Conservation (phyloP, 2,113 vertebrate species). For the Labrus mixtus region DNA sequence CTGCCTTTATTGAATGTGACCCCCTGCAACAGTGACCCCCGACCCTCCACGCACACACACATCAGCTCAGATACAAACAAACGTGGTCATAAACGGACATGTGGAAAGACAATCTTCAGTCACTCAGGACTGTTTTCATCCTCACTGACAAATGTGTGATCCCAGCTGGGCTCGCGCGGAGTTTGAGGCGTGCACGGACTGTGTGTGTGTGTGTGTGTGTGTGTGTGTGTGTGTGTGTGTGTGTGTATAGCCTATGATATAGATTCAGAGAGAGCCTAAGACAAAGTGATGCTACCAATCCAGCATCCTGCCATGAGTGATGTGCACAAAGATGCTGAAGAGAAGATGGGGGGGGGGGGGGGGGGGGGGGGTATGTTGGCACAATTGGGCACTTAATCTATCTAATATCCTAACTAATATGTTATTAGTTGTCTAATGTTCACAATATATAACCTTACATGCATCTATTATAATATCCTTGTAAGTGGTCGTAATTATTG, state of each 20-base stretch:
- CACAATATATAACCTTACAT: too few relatives aligned
- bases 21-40: slow-evolving; percentile 45
- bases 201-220: not conserved
- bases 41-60: slow-evolving; percentile 21
- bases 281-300: slow-evolving; percentile 71
- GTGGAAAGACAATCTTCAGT: slow-evolving; percentile 45
- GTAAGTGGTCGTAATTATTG: not conserved
- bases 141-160: slow-evolving; percentile 43
- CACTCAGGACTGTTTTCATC: slow-evolving; percentile 34
- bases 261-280: slow-evolving; percentile 49
- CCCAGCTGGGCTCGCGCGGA: slow-evolving; percentile 8
- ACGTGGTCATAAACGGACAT: slow-evolving; percentile 49
- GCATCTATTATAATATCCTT: not conserved
- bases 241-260: slow-evolving; percentile 1
- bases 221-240: slow-evolving; percentile 19
- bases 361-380: not conserved
- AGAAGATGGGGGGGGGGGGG: slow-evolving; percentile 12
- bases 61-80: slow-evolving; percentile 54
- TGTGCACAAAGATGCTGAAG: slow-evolving; percentile 62
- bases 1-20: slow-evolving; percentile 38
- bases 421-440: not conserved
- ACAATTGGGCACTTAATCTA: slow-evolving; percentile 32
- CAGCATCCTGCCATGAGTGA: slow-evolving; percentile 67
- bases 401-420: not conserved
- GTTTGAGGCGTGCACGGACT: not conserved